Conservation (phyloP, 2,113 vertebrate genomes). For the Myanophis thanlyinensis region DNA sequence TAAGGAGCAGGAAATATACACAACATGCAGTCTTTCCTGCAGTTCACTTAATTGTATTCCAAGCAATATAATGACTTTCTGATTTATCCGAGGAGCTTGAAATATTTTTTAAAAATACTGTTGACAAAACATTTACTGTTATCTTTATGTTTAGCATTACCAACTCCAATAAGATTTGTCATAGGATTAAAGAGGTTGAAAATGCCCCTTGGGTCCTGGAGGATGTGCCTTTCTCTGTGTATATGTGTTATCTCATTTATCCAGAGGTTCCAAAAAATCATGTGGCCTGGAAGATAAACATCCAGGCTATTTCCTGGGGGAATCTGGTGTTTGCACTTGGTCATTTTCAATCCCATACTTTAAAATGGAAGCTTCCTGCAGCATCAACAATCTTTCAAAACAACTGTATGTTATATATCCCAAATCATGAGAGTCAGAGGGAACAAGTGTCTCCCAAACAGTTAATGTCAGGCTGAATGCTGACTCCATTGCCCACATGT, state of each 20-base stretch:
- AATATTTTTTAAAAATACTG: slow-evolving; percentile 36
- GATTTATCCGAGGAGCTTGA: background rate
- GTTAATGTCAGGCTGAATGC: background rate
- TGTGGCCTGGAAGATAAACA: slow-evolving; percentile 59
- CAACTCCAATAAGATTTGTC: slow-evolving; percentile 19
- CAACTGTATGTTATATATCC: background rate
- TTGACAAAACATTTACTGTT: slow-evolving; percentile 17
- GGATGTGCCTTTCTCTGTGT: background rate
- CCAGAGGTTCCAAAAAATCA: slow-evolving; percentile 41
- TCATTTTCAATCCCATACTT: slow-evolving; percentile 13
- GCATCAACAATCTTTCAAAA: background rate
- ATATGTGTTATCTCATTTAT: slow-evolving; percentile 54
- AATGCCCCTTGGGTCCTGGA: background rate
- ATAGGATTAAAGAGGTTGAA: slow-evolving; percentile 34
- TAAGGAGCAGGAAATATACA: background rate
- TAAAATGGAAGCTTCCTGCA: background rate
- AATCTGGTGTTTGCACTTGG: background rate
- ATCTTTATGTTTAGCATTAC: background rate
- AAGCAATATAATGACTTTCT: background rate
- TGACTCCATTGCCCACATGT: fast-evolving
- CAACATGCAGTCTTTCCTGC: background rate
- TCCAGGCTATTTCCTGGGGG: slow-evolving; percentile 9
- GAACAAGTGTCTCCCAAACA: background rate
- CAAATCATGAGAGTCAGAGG: background rate
- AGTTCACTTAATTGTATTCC: background rate